These are phyloP conservation scores for Cyrtonyx montezumae DNA, from an alignment of 2,113 vertebrate species.

Conservation along the genomic window DNA sequence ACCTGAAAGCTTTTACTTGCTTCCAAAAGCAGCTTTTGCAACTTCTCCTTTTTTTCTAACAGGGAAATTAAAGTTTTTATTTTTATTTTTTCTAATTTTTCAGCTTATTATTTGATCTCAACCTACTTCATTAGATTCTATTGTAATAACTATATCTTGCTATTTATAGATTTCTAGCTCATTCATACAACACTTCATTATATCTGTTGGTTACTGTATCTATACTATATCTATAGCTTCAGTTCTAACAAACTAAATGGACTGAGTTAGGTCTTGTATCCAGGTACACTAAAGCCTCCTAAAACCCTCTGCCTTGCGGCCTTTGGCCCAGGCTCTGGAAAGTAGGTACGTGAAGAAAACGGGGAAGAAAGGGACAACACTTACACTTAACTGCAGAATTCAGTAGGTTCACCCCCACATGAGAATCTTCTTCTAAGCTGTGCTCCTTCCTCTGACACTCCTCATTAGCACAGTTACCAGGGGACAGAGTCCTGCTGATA, in stretches of 20 bases:
- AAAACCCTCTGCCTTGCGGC: not conserved
- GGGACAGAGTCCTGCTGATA: constrained; percentile 51
- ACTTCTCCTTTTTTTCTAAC: not conserved
- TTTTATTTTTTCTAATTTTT: not conserved
- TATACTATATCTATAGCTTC: not conserved
- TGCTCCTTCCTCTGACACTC: constrained; percentile 36
- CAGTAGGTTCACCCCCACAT: not conserved
- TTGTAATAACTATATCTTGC: not conserved
- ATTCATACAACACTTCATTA: not conserved
- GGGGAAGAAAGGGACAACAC: not conserved
- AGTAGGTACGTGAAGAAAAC: constrained; percentile 4
- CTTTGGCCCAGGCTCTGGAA: not conserved
- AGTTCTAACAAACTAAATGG: not conserved
- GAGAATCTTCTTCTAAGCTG: not conserved
- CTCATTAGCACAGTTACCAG: constrained; percentile 53
- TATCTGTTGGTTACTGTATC: not conserved
- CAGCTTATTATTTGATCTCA: not conserved
- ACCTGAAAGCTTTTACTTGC: not conserved
- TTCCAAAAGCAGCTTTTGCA: not conserved
- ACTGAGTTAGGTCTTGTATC: not conserved
- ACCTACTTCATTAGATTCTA: not conserved
- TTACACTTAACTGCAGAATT: constrained; percentile 25
- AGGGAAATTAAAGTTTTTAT: not conserved
- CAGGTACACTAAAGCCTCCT: not conserved
- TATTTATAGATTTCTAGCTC: not conserved